Evolutionary conservation across 2,113 vertebrate species (phyloP).

Genomic region (Numida meleagris): DNA sequence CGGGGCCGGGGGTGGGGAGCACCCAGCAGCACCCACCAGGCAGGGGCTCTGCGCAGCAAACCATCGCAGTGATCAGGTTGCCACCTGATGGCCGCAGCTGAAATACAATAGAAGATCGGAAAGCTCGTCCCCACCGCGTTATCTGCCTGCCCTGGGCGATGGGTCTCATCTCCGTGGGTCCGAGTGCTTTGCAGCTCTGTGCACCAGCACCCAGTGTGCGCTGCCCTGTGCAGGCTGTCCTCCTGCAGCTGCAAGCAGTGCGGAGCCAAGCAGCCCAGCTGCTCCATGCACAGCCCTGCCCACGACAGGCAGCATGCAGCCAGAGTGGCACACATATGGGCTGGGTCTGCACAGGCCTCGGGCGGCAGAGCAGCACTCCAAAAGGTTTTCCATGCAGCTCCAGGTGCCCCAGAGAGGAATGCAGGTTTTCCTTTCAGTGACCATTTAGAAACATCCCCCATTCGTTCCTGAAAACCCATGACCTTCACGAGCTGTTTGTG

Average conservation of each 20-base stretch:
- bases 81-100: slow-evolving; percentile 68
- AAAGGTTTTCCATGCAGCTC: background rate
- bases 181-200: background rate
- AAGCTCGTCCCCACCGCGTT: background rate
- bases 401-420: background rate
- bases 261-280: too few relatives aligned
- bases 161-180: background rate
- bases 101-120: slow-evolving; percentile 46
- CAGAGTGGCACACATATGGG: too few relatives aligned
- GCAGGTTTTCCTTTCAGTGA: background rate
- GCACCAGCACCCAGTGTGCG: background rate
- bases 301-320: too few relatives aligned
- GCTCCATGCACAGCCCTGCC: too few relatives aligned
- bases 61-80: slow-evolving; percentile 62
- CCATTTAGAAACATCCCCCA: background rate
- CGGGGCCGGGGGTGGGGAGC: background rate
- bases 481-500: background rate
- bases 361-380: rapidly evolving
- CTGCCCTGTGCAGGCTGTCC: rapidly evolving
- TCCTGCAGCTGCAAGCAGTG: too few relatives aligned
- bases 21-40: background rate
- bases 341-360: background rate
- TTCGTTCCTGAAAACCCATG: background rate
- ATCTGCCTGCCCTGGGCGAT: background rate
- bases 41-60: background rate